These are phyloP conservation scores for Drosophila birchii DNA, from an alignment of 2,888 invertebrate species.

Conservation along the genomic window DNA sequence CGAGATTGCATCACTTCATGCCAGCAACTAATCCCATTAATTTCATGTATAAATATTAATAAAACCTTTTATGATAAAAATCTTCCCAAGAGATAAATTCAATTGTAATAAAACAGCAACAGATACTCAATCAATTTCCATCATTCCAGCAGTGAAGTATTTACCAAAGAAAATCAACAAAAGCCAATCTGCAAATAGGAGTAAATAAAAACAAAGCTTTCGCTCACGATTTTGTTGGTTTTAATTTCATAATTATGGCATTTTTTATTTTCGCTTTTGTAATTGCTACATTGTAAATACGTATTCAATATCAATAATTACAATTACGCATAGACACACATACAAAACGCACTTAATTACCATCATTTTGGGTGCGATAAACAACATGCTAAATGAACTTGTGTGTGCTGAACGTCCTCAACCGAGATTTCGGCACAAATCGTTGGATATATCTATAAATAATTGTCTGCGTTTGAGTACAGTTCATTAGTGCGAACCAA, in stretches of 20 bases:
- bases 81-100: neutral
- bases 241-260: slow-evolving; percentile 81
- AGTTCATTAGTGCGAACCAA: slow-evolving; percentile 66
- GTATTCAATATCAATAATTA: slow-evolving; percentile 78
- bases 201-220: slow-evolving; percentile 15
- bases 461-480: slow-evolving; percentile 61
- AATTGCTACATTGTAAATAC: slow-evolving; percentile 78
- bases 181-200: neutral
- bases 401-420: slow-evolving; percentile 37
- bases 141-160: neutral
- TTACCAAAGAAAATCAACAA: slow-evolving; percentile 23
- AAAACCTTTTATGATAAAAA: too few relatives aligned
- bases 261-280: slow-evolving; percentile 72
- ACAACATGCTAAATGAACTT: slow-evolving; percentile 68
- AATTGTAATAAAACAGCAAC: neutral
- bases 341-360: slow-evolving; percentile 47
- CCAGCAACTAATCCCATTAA: neutral
- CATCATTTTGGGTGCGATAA: slow-evolving; percentile 54
- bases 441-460: slow-evolving; percentile 40
- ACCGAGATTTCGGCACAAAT: slow-evolving; percentile 39
- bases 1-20: neutral
- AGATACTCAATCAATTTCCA: slow-evolving; percentile 2
- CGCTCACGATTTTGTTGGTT: slow-evolving; percentile 40
- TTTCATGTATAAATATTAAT: neutral
- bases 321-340: slow-evolving; percentile 77